phyloP scores from a whole-genome alignment of 2,888 invertebrate species.

The Ganaspis brasiliensis region DNA sequence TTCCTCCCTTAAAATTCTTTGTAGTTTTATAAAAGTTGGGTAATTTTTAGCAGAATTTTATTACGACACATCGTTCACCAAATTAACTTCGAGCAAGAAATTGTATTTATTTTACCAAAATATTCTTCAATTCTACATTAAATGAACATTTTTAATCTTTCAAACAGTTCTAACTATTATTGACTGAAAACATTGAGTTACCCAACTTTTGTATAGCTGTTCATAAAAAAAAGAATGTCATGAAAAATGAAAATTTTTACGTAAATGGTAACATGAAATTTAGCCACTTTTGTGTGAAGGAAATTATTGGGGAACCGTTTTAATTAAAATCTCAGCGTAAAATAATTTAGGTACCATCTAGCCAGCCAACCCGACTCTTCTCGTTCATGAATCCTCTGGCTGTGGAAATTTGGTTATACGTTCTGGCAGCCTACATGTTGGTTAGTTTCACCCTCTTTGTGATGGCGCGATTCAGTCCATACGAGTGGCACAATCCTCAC shows the following conservation, averaged over 20 bases:
- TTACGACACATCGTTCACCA: too few relatives aligned
- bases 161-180: too few relatives aligned
- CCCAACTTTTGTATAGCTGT: too few relatives aligned
- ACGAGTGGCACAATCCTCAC: constrained; percentile 95
- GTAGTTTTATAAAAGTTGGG: too few relatives aligned
- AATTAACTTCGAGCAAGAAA: too few relatives aligned
- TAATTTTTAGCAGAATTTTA: too few relatives aligned
- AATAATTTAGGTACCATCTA: constrained; percentile 90
- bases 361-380: constrained; percentile 93
- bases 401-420: constrained; percentile 98
- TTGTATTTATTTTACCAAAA: too few relatives aligned
- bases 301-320: constrained; percentile 72
- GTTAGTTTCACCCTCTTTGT: constrained; percentile 97
- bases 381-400: constrained; percentile 98
- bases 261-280: neutral
- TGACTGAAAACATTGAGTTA: too few relatives aligned
- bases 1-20: too few relatives aligned
- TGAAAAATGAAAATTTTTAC: neutral
- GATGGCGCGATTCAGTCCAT: constrained; percentile 97
- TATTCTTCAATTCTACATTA: too few relatives aligned
- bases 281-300: neutral
- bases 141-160: too few relatives aligned
- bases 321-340: constrained; percentile 80
- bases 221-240: neutral
- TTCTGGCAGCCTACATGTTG: constrained; percentile 95